These are phyloP conservation scores for Neuroterus valhalla DNA, from an alignment of 1,140 invertebrate genomes.

Conservation along the genomic window DNA sequence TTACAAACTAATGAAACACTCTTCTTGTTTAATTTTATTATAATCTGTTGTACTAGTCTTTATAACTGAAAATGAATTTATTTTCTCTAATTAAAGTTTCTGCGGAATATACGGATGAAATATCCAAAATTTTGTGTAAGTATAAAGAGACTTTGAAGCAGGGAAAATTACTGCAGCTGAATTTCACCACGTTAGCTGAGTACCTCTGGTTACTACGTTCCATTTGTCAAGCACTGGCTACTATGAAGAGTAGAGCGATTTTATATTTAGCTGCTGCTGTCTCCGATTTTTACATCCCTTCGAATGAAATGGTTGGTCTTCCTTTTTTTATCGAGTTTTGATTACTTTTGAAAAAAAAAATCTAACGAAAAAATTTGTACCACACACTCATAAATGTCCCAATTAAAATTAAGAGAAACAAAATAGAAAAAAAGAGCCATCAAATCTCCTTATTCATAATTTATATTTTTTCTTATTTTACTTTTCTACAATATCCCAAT, in stretches of 20 bases:
- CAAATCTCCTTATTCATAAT: too few species aligned
- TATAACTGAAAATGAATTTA: neutral
- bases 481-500: neutral
- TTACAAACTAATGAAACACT: neutral
- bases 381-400: too few species aligned
- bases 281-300: conserved; percentile 98
- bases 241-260: conserved; percentile 82
- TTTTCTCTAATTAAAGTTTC: conserved; percentile 76
- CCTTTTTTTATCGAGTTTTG: neutral
- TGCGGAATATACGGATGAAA: conserved; percentile 80
- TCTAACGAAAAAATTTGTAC: conserved; percentile 29
- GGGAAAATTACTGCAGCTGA: conserved; percentile 83
- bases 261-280: conserved; percentile 98
- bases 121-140: conserved; percentile 81
- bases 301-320: conserved; percentile 88
- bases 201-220: conserved; percentile 94
- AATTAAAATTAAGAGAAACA: too few species aligned
- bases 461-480: too few species aligned
- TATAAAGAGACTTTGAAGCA: conserved; percentile 82
- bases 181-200: conserved; percentile 91
- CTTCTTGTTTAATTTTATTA: too few species aligned
- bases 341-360: conserved; percentile 33
- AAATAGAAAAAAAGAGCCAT: too few species aligned
- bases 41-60: too few species aligned
- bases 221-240: conserved; percentile 84